Conservation (phyloP, 2,888 invertebrate genomes). For the Polymixis flavicincta region DNA sequence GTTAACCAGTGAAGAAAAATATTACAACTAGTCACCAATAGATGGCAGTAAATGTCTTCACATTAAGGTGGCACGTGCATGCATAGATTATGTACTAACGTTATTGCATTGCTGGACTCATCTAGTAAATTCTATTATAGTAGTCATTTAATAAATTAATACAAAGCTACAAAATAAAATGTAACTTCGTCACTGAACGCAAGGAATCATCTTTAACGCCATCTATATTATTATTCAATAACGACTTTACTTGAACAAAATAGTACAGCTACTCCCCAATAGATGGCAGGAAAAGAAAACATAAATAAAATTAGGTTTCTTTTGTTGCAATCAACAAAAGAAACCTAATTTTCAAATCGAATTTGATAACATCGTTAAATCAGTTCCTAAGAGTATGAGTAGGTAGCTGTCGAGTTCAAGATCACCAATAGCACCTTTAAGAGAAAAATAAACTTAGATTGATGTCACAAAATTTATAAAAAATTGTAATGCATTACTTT, state of each 20-base stretch:
- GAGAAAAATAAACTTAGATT: background rate
- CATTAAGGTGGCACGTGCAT: background rate
- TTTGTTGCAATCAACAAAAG: too few species aligned
- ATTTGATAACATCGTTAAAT: too few species aligned
- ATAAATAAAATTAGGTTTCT: rapidly evolving
- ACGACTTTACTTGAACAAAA: background rate
- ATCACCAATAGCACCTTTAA: background rate
- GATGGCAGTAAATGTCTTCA: conserved; percentile 24
- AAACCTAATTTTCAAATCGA: too few species aligned
- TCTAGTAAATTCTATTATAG: too few species aligned
- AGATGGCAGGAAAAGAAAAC: conserved; percentile 3
- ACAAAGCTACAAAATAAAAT: background rate
- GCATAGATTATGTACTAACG: background rate
- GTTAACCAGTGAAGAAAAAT: background rate
- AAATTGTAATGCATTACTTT: background rate
- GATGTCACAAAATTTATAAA: background rate
- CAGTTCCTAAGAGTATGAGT: too few species aligned
- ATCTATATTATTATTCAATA: conserved; percentile 4
- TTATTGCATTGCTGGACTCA: too few species aligned
- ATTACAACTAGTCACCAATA: background rate
- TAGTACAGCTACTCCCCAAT: conserved; percentile 25
- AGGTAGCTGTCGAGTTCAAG: background rate
- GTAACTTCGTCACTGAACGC: background rate
- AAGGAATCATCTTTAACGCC: background rate
- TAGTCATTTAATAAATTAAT: too few species aligned